These are phyloP conservation scores for Benitochromis conjunctus DNA, from an alignment of 2,113 vertebrate species.

Conservation along the genomic window DNA sequence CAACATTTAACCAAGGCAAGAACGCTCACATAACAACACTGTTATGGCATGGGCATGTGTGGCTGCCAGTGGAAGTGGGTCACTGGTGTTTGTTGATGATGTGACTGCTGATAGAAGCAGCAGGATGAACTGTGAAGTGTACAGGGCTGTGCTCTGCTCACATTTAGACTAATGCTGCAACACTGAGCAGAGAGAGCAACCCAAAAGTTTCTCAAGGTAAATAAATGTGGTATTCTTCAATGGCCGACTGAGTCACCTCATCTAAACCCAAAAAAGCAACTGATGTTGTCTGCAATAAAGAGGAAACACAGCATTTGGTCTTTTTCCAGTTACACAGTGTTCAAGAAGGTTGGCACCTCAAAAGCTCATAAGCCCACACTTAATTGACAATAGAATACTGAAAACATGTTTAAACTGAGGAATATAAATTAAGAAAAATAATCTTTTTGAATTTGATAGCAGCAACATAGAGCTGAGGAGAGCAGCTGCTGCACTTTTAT, in stretches of 20 bases:
- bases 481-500: not conserved
- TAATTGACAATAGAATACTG: not conserved
- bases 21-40: not conserved
- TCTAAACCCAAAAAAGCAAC: not conserved
- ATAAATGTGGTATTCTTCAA: not conserved
- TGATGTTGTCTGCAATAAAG: not conserved
- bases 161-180: not conserved
- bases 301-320: not conserved
- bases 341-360: not conserved
- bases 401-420: not conserved
- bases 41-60: not conserved
- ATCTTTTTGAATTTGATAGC: not conserved
- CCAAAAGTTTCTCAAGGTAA: not conserved
- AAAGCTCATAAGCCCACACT: not conserved
- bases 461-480: not conserved
- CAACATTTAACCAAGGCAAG: not conserved
- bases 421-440: not conserved
- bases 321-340: not conserved
- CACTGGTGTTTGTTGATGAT: not conserved
- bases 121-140: not conserved
- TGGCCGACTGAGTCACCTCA: accelerated
- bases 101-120: not conserved
- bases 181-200: not conserved
- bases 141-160: not conserved
- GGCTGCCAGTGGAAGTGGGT: not conserved